Percentiles rank a stretch among this genome's conserved stretches.
phyloP scores from a whole-genome alignment of 1,140 invertebrate species.

The Saccostrea glomerata region DNA sequence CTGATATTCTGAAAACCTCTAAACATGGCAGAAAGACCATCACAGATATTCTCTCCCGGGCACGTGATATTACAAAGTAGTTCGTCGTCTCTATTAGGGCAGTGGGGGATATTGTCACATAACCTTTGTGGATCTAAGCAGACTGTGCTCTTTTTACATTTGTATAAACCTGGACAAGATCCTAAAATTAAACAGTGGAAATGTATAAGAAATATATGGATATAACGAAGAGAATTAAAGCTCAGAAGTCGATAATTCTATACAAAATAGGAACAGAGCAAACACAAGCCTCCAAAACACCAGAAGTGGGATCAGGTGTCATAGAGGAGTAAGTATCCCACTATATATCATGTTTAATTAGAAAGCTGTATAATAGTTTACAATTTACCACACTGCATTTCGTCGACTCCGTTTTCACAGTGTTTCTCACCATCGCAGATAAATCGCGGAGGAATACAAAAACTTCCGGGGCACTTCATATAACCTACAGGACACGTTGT shows the following conservation, averaged over 20 bases:
- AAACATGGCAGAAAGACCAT: background rate
- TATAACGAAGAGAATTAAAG: background rate
- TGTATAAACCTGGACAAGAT: conserved; percentile 45
- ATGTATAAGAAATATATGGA: background rate
- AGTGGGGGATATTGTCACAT: conserved; percentile 51
- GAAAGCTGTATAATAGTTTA: background rate
- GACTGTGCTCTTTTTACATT: conserved; percentile 40
- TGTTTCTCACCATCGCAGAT: conserved; percentile 66
- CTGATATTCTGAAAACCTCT: background rate
- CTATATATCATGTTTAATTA: no score
- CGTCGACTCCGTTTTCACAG: conserved; percentile 79
- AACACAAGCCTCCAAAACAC: no score
- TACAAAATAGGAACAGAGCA: no score
- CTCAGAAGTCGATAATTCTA: background rate
- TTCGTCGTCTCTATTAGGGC: conserved; percentile 60
- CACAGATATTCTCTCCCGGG: conserved; percentile 48
- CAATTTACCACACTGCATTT: conserved; percentile 62
- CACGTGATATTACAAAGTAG: conserved; percentile 47
- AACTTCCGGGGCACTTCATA: conserved; percentile 57
- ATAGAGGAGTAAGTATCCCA: no score
- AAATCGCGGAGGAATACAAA: conserved; percentile 58
- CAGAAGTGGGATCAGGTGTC: no score
- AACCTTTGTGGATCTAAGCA: conserved; percentile 39
- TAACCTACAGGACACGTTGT: conserved; percentile 46
- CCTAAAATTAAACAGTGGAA: background rate